Evolutionary conservation across 2,797 vertebrate genomes (phyloP), one percentile per base, ranked within the genome.

Genomic region (Euthynnus affinis): DNA sequence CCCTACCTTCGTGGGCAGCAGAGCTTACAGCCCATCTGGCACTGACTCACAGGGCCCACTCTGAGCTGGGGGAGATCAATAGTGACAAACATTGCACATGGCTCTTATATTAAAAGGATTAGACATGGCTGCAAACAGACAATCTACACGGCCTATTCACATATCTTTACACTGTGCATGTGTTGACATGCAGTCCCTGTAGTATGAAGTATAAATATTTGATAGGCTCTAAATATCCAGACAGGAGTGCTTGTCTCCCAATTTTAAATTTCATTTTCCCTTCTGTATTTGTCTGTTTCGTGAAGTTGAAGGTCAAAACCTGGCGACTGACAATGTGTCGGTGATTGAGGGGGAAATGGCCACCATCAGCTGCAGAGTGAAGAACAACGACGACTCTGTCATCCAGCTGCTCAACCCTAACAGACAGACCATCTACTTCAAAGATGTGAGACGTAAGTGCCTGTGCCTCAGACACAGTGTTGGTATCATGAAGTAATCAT

Each of bases 381-480:
- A 96, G 93, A 96, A 98, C 95, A 99, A 98, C 56, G 98, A 99
- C 1, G 98, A 98, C 94, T 99, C 98, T 0, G 98, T 99, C 92
- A 99, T 99, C 87, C 98, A 99, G 84, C 97, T 99, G n/a, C 96
- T 99, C 91, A 99, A 99, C 91, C 98, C 98, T 86, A 99, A 98
- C 96, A 96, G 98, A 88, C 98, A 99, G 93, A 99, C 98, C 66
- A 99, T 99, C 94, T 99, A 98, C 86, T 99, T 99, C 95, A 95
- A 93, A 91, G 98, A 99, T 44, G 96, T 98, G 87, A 94, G 98
- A 92, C 98, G 98, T 99, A 94, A 97, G 98, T 96, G 71, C 59
- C 42, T 1, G 1, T 22, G 46, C 67, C 68, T 64, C 57, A 32
- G n/a, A 52, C 49, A 42, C 34, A 5, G 12, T 53, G 18, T 46